phyloP scores from a whole-genome alignment of 2,797 vertebrate genomes.

The Alcedo atthis region DNA sequence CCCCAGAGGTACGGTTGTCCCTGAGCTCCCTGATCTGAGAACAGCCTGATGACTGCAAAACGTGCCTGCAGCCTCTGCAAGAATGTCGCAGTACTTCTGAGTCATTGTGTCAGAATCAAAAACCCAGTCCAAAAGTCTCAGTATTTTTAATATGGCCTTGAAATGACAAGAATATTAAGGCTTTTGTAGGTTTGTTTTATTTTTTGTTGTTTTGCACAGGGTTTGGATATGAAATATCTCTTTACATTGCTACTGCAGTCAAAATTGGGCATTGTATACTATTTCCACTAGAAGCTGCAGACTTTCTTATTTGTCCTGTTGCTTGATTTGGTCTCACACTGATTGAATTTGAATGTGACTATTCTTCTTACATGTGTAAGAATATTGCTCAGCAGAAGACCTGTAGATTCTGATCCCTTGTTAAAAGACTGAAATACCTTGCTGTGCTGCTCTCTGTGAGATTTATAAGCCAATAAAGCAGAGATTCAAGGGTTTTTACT shows the following conservation, averaged over 20 bases:
- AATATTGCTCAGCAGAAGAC: not conserved
- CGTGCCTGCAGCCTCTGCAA: not conserved
- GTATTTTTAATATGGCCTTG: not conserved
- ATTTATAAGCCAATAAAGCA: not conserved
- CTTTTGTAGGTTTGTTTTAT: not conserved
- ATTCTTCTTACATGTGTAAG: not conserved
- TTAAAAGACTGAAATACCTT: not conserved
- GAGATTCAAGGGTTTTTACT: not conserved
- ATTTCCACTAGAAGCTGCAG: not conserved
- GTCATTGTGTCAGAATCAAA: rapidly evolving
- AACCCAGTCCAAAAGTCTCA: not conserved
- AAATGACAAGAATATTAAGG: not conserved
- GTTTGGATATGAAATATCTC: not conserved
- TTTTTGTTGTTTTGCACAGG: not conserved
- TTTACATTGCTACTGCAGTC: not conserved
- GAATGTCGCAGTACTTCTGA: rapidly evolving
- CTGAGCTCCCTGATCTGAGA: not conserved
- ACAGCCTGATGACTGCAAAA: not conserved
- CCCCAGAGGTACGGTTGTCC: not conserved
- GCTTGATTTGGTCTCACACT: not conserved
- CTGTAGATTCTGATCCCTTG: too few relatives aligned
- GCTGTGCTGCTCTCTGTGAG: not conserved
- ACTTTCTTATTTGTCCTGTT: not conserved
- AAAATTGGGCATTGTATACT: not conserved
- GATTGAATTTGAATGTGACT: not conserved